Evolutionary conservation across 2,888 invertebrate genomes (phyloP).

Genomic region (Silvanus unidentatus): DNA sequence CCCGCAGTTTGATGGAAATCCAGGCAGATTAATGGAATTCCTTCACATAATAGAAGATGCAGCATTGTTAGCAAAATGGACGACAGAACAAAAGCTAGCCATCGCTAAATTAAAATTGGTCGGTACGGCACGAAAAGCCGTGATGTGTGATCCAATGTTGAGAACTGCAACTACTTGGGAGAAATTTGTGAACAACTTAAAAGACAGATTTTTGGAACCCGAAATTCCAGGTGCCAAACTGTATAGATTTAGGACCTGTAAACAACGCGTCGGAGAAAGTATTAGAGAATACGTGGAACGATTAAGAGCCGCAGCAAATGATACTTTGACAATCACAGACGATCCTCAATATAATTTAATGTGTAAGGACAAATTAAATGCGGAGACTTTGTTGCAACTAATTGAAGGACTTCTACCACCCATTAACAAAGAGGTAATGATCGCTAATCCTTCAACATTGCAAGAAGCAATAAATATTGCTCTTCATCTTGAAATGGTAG

Average conservation of each 20-base stretch:
- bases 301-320: not conserved
- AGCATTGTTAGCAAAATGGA: not conserved
- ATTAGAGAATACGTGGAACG: not conserved
- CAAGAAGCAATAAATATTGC: not conserved
- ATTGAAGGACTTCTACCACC: not conserved
- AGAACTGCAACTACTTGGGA: not conserved
- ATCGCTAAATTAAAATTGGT: slow-evolving; percentile 3
- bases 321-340: not conserved
- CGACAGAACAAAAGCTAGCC: not conserved
- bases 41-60: not conserved
- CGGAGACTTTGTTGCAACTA: not conserved
- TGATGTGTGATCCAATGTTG: not conserved
- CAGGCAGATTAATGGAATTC: no score
- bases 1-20: no score
- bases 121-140: not conserved
- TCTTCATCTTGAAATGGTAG: not conserved
- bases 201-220: not conserved
- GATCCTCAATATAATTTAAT: not conserved
- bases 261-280: not conserved
- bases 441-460: not conserved
- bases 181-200: not conserved
- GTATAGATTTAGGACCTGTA: not conserved
- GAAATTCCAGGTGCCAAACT: slow-evolving; percentile 1
- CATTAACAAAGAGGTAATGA: not conserved
- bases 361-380: not conserved